Conservation (phyloP, 2,797 vertebrate species). For the Anguilla megastoma region DNA sequence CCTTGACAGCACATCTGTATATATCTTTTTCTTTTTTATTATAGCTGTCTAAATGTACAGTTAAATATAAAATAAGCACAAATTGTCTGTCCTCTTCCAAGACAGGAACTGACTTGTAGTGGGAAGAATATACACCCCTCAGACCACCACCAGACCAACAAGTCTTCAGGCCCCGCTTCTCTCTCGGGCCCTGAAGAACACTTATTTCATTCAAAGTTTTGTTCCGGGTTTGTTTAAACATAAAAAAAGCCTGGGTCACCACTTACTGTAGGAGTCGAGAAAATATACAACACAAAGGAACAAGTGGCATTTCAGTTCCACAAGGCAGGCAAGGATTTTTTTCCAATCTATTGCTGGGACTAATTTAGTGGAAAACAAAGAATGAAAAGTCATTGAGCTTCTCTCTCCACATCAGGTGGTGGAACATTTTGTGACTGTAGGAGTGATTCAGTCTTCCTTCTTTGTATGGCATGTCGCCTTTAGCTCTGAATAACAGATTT, state of each 20-base stretch:
- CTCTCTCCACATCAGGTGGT: not conserved
- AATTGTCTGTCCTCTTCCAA: not conserved
- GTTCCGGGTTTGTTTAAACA: not conserved
- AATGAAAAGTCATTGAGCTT: not conserved
- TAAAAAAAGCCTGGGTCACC: not conserved
- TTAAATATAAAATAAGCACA: not conserved
- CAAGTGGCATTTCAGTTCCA: not conserved
- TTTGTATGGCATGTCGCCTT: not conserved
- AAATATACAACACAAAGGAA: not conserved
- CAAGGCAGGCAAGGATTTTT: not conserved
- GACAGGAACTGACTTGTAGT: not conserved
- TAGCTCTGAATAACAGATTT: not conserved
- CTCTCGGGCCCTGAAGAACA: not conserved
- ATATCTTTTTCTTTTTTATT: not conserved
- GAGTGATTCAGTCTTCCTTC: not conserved
- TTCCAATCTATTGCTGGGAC: not conserved
- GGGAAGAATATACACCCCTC: not conserved
- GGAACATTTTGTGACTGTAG: not conserved
- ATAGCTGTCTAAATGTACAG: constrained; percentile 8
- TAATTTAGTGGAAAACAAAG: not conserved
- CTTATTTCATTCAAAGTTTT: not conserved
- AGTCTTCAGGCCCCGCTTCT: not conserved
- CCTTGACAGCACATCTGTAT: not conserved
- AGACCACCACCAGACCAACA: not conserved
- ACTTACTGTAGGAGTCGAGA: not conserved